Percentiles rank a stretch among this genome's conserved stretches.
These are phyloP conservation scores for Ectropis crepuscularia DNA, from an alignment of 2,888 invertebrate genomes.

Conservation along the genomic window DNA sequence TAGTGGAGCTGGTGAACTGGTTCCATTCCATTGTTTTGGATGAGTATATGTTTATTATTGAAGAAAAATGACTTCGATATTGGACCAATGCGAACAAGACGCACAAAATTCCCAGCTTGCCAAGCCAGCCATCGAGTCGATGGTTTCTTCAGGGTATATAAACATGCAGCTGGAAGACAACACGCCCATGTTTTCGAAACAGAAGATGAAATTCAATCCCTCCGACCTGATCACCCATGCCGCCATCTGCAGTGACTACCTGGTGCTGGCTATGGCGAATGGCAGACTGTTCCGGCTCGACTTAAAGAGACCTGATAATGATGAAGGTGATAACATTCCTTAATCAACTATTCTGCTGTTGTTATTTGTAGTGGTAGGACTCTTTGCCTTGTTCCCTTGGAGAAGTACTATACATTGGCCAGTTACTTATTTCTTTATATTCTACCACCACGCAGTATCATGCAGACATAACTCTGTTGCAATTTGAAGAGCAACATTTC, in stretches of 20 bases:
- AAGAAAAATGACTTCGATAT: slow-evolving; percentile 90
- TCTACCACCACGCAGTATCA: too few relatives aligned
- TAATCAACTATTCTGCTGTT: too few relatives aligned
- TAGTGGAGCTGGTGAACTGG: too few relatives aligned
- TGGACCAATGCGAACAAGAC: slow-evolving; percentile 94
- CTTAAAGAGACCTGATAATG: slow-evolving; percentile 90
- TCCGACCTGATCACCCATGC: slow-evolving; percentile 92
- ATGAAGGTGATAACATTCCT: slow-evolving; percentile 87
- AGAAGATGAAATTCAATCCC: slow-evolving; percentile 92
- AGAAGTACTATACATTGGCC: too few relatives aligned
- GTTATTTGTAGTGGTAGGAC: too few relatives aligned
- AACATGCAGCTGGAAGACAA: slow-evolving; percentile 88
- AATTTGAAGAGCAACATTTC: too few relatives aligned
- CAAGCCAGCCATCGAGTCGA: slow-evolving; percentile 69
- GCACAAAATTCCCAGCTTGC: slow-evolving; percentile 81
- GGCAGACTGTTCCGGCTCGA: slow-evolving; percentile 92
- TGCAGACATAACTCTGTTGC: too few relatives aligned
- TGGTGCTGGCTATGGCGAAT: slow-evolving; percentile 94
- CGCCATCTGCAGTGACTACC: slow-evolving; percentile 91
- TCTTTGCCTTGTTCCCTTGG: too few relatives aligned
- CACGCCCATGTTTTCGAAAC: slow-evolving; percentile 93
- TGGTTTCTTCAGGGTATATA: slow-evolving; percentile 82
- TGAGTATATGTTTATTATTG: slow-evolving; percentile 4
- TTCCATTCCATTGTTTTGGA: too few relatives aligned
- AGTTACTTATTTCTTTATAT: too few relatives aligned